Conservation (phyloP, 1,140 invertebrate genomes). For the Pemphigus obesinymphae region DNA sequence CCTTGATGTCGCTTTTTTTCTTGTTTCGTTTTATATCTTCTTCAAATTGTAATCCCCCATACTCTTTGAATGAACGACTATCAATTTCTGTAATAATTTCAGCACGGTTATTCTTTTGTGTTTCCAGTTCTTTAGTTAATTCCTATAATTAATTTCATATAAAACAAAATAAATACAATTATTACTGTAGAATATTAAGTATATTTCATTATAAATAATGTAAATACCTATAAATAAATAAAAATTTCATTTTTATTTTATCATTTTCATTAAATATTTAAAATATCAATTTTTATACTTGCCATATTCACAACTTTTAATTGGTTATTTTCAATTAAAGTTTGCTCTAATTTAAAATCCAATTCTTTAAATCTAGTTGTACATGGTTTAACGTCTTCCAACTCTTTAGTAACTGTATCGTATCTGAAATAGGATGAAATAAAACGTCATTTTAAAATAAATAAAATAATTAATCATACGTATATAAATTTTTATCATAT, state of each 20-base stretch:
- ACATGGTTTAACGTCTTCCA: conserved; percentile 18
- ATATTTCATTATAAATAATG: too few relatives aligned
- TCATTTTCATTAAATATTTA: too few relatives aligned
- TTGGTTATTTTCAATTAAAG: background rate
- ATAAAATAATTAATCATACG: too few relatives aligned
- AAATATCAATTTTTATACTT: background rate
- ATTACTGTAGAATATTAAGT: too few relatives aligned
- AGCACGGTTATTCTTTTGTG: conserved; percentile 64
- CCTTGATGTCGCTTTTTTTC: conserved; percentile 80
- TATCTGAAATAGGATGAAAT: background rate
- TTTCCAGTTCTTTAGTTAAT: conserved; percentile 69
- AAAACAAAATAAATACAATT: background rate
- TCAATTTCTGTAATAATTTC: conserved; percentile 71
- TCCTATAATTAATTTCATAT: conserved; percentile 54
- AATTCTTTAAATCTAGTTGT: conserved; percentile 16
- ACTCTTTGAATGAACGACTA: conserved; percentile 82
- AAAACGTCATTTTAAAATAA: too few relatives aligned
- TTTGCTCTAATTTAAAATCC: background rate
- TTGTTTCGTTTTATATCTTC: conserved; percentile 79
- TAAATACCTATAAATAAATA: too few relatives aligned
- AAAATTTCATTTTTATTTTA: too few relatives aligned
- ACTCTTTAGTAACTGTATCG: background rate
- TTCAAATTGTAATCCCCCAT: conserved; percentile 93
- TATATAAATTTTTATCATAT: too few relatives aligned
- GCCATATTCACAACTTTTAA: conserved; percentile 20